phyloP scores from a whole-genome alignment of 2,797 vertebrate species.

The Sebastes nivosus region DNA sequence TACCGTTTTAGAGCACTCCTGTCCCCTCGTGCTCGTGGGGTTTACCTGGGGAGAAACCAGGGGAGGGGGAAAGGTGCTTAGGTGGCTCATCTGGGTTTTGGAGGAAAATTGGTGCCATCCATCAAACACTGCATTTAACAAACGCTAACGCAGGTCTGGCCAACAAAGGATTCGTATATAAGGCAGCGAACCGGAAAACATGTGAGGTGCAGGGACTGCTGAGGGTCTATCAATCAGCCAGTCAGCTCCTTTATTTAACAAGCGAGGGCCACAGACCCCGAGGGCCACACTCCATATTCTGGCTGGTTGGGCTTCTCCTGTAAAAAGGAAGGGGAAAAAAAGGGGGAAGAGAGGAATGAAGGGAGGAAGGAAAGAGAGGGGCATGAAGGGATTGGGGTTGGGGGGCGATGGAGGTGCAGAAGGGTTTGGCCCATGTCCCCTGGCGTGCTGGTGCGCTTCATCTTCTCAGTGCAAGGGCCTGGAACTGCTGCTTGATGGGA shows the following conservation, averaged over 20 bases:
- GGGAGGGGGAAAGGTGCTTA: conserved; percentile 77
- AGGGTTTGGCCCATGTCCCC: conserved; percentile 79
- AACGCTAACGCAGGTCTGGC: conserved; percentile 75
- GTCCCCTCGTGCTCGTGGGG: conserved; percentile 71
- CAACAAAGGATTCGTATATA: conserved; percentile 83
- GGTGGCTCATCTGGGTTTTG: conserved; percentile 84
- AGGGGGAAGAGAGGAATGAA: conserved; percentile 52
- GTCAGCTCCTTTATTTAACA: conserved; percentile 94
- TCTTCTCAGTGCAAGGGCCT: conserved; percentile 83
- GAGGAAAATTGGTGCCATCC: conserved; percentile 86
- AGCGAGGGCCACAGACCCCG: conserved; percentile 86
- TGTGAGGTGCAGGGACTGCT: conserved; percentile 80
- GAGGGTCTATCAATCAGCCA: conserved; percentile 88
- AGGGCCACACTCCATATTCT: conserved; percentile 82
- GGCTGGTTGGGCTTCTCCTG: conserved; percentile 81
- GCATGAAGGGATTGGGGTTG: conserved; percentile 65
- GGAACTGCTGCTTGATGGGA: conserved; percentile 86
- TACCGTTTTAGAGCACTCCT: conserved; percentile 81
- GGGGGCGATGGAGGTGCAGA: conserved; percentile 64
- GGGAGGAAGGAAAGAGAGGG: conserved; percentile 58
- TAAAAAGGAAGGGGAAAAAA: conserved; percentile 57
- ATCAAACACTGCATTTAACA: conserved; percentile 85
- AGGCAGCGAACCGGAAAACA: conserved; percentile 78
- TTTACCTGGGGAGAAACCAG: conserved; percentile 78
- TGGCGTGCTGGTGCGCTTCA: conserved; percentile 80